Evolutionary conservation across 2,797 vertebrate genomes (phyloP).

Genomic region (Cyclopterus lumpus): DNA sequence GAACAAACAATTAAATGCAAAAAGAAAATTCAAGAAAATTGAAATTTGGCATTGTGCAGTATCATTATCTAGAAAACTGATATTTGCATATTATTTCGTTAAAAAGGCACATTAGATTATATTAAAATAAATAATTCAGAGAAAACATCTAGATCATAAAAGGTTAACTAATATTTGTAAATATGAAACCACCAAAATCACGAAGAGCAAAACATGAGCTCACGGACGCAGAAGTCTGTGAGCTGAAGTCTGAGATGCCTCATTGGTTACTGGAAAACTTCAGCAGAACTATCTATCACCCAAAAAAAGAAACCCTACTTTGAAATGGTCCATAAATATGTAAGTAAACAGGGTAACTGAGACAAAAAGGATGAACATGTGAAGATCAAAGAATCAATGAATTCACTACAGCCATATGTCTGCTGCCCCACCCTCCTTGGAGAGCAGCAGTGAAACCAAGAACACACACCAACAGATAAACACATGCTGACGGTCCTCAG

Average conservation of each 20-base stretch:
- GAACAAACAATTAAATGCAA: conserved; percentile 36
- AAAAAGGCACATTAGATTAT: neutral
- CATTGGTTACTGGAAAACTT: conserved; percentile 3
- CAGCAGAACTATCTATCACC: neutral
- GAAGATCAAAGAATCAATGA: conserved; percentile 63
- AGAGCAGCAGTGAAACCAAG: conserved; percentile 52
- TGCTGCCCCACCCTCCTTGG: conserved; percentile 52
- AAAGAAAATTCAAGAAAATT: too few species aligned
- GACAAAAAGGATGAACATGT: conserved; percentile 30
- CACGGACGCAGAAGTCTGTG: neutral
- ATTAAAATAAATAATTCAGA: neutral
- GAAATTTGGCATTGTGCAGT: neutral
- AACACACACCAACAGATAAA: conserved; percentile 50
- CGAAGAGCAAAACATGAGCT: neutral
- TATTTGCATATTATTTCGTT: neutral
- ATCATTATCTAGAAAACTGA: too few species aligned
- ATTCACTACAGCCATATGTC: conserved; percentile 53
- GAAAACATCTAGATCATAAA: neutral
- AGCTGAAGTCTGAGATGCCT: conserved; percentile 9
- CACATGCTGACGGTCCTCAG: conserved; percentile 43
- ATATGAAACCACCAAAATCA: conserved; percentile 1
- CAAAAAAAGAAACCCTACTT: neutral
- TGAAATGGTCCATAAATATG: neutral
- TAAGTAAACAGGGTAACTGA: conserved; percentile 23
- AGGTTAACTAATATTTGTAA: neutral